Evolutionary conservation across 2,888 invertebrate genomes (phyloP).

Genomic region (Callyntrura guangdongensis): DNA sequence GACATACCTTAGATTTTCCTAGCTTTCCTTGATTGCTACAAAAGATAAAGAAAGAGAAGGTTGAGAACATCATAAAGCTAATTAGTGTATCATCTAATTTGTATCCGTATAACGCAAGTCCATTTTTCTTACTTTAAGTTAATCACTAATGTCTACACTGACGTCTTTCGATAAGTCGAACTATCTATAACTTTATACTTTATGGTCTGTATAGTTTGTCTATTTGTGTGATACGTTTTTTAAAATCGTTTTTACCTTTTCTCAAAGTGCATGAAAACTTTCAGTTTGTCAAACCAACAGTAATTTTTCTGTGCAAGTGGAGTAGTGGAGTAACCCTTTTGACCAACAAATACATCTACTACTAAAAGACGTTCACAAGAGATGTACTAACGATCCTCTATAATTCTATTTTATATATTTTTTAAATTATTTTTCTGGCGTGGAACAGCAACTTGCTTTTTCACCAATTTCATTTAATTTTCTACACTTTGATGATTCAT

Average conservation of each 20-base stretch:
- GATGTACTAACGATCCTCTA: no score
- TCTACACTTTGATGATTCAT: slow-evolving; percentile 75
- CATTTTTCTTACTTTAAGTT: slow-evolving; percentile 20
- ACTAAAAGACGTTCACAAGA: not conserved
- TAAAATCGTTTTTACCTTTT: not conserved
- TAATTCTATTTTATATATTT: no score
- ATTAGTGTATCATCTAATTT: slow-evolving; percentile 58
- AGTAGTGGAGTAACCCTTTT: not conserved
- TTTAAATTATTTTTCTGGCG: slow-evolving; percentile 25
- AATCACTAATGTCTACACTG: not conserved
- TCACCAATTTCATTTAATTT: slow-evolving; percentile 74
- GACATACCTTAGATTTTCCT: slow-evolving; percentile 38
- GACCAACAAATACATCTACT: slow-evolving; percentile 27
- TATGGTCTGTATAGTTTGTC: no score
- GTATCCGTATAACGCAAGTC: slow-evolving; percentile 19
- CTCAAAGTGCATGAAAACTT: not conserved
- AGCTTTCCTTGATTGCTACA: slow-evolving; percentile 22
- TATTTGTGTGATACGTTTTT: no score
- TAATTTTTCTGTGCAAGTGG: no score
- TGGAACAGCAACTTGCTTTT: slow-evolving; percentile 58
- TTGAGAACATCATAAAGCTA: slow-evolving; percentile 57
- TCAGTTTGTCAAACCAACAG: no score
- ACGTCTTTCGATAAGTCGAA: not conserved
- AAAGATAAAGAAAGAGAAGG: slow-evolving; percentile 35
- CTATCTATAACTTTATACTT: no score